Evolutionary conservation across 2,113 vertebrate genomes (phyloP).

Genomic region (Actinemys pallida): DNA sequence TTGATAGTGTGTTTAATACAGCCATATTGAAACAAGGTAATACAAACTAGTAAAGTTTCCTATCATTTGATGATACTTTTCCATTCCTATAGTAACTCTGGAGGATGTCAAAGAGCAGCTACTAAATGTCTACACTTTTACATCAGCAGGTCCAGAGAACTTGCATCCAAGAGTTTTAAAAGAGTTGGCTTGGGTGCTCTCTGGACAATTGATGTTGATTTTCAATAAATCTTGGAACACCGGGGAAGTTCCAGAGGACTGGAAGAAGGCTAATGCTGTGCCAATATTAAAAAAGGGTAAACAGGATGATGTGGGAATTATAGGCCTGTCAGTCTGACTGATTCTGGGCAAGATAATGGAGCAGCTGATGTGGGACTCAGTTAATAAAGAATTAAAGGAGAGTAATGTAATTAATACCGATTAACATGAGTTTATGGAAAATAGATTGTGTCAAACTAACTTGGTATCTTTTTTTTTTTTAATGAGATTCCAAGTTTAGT

Average conservation of each 20-base stretch:
- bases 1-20: constrained; percentile 9
- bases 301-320: not conserved
- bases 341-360: not conserved
- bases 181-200: not conserved
- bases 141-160: not conserved
- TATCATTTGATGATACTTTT: not conserved
- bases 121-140: not conserved
- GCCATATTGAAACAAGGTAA: constrained; percentile 9
- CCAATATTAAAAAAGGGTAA: not conserved
- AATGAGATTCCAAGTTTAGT: not conserved
- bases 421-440: not conserved
- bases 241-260: not conserved
- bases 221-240: too few relatives aligned
- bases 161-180: too few relatives aligned
- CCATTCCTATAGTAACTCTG: not conserved
- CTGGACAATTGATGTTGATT: too few relatives aligned
- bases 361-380: not conserved
- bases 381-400: not conserved
- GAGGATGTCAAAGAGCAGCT: not conserved
- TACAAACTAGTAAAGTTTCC: constrained; percentile 9
- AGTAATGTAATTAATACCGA: not conserved
- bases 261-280: not conserved
- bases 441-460: not conserved
- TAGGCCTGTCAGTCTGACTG: not conserved
- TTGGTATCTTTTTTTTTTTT: not conserved